Percentiles rank a stretch among this genome's conserved stretches.
Conservation (phyloP, 2,113 vertebrate species). For the Tapirus terrestris region DNA sequence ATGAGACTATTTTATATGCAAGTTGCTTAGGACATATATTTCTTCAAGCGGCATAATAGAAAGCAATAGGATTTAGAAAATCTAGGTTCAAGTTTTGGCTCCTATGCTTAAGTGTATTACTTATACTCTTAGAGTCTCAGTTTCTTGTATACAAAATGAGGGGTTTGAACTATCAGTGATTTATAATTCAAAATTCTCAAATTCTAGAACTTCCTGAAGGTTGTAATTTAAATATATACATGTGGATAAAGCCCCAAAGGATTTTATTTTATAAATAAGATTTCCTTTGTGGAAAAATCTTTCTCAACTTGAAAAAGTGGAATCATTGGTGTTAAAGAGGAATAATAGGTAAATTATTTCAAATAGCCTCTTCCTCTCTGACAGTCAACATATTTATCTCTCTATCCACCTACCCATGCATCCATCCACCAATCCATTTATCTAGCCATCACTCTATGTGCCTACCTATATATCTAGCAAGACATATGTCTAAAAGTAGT, state of each 20-base stretch:
- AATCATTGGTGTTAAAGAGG: constrained; percentile 5
- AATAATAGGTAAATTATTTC: neutral
- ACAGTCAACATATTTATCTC: neutral
- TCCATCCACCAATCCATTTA: neutral
- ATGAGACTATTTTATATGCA: neutral
- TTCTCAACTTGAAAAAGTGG: constrained; percentile 16
- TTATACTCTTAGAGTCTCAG: neutral
- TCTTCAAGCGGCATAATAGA: neutral
- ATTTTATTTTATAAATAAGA: constrained; percentile 40
- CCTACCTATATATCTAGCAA: neutral
- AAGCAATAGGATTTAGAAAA: neutral
- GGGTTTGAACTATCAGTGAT: neutral
- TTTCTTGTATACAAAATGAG: neutral
- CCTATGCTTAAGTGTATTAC: neutral
- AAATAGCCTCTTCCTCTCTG: neutral
- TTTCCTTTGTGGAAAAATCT: neutral
- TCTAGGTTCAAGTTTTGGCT: neutral
- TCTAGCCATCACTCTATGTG: neutral
- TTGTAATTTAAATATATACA: neutral
- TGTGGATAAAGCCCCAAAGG: neutral
- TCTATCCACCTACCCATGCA: neutral
- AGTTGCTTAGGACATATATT: neutral
- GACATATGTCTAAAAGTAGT: neutral
- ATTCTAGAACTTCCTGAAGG: neutral
- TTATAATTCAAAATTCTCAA: neutral